Base-by-base conservation (phyloP, 2,888 invertebrate species). In the Chrysomela aeneicollis region DNA sequence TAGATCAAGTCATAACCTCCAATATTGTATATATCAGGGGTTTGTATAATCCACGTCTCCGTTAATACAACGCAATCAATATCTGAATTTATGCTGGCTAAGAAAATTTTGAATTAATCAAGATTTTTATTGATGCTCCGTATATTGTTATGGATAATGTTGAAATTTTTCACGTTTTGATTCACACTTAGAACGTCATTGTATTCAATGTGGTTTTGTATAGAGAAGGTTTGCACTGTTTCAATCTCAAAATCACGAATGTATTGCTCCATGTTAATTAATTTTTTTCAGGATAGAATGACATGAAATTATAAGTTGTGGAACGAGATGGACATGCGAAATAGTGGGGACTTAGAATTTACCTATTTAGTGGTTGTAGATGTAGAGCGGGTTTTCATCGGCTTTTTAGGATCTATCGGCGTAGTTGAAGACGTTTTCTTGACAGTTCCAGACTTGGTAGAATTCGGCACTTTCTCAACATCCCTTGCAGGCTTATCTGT, bases 311-410 rank as follows among this genome's bases (percentile, higher is more conserved):
- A 47, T 4, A n/a, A 10, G 5, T 4, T n/a, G 47, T 47, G 19
- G 19, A 47, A 17, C 5, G 19, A 47, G n/a, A 47, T 47, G 47
- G 19, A 12, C 47, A 15, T 5, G 47, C 4, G 19, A 47, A 18
- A 47, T 47, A 15, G n/a, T 47, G 47, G 19, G 47, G 47, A 19
- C 4, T 2, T 18, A 18, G 47, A 47, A 47, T 47, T 9, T 47
- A 47, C 47, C 47, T 47, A 47, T 47, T 47, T 47, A 17, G 47
- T 47, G 47, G 47, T 47, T 47, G 47, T 47, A 19, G 47, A 47
- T 47, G 47, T 47, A 19, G 47, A 47, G 47, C 47, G 35, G 35
- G 35, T 35, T 35, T 35, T 12, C 35, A 35, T 35, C 35, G 35
- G 35, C 12, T 12, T 35, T 17, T 47, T 47, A 17, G 17, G 47